A percentile compares a stretch with the other conserved stretches of the same genome.
phyloP scores from a whole-genome alignment of 2,888 invertebrate genomes.

The Cephalotes varians region DNA sequence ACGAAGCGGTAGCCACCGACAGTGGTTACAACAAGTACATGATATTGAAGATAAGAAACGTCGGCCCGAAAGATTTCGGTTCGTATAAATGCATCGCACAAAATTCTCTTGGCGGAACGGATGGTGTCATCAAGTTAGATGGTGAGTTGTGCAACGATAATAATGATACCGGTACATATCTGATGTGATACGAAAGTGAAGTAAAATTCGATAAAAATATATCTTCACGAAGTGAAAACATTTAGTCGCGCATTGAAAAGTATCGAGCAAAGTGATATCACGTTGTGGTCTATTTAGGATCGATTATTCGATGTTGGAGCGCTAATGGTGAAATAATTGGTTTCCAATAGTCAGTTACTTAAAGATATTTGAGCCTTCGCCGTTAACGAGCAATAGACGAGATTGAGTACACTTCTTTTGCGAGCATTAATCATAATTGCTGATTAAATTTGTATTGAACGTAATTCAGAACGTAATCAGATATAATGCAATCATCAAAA shows the following conservation, averaged over 20 bases:
- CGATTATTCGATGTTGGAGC: slow-evolving; percentile 64
- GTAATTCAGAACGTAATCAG: slow-evolving; percentile 68
- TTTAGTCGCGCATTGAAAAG: slow-evolving; percentile 34
- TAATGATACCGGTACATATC: background rate
- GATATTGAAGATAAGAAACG: slow-evolving; percentile 95
- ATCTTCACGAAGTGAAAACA: background rate
- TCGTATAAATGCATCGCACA: slow-evolving; percentile 97
- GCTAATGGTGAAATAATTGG: slow-evolving; percentile 72
- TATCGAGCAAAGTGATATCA: slow-evolving; percentile 23
- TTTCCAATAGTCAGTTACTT: slow-evolving; percentile 70
- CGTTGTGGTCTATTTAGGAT: slow-evolving; percentile 59
- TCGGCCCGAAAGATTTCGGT: slow-evolving; percentile 93
- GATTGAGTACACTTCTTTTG: slow-evolving; percentile 64
- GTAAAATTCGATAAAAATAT: slow-evolving; percentile 5
- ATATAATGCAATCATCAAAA: background rate
- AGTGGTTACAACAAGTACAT: slow-evolving; percentile 95
- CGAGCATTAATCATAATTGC: slow-evolving; percentile 71
- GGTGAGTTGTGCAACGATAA: slow-evolving; percentile 87
- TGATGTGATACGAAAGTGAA: background rate
- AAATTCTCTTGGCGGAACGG: slow-evolving; percentile 96
- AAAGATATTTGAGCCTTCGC: slow-evolving; percentile 52
- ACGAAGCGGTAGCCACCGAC: slow-evolving; percentile 93
- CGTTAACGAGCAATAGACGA: slow-evolving; percentile 67
- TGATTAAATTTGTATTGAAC: slow-evolving; percentile 72
- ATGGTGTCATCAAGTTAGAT: slow-evolving; percentile 95